A percentile compares a stretch with the other conserved stretches of the same genome.
phyloP scores from a whole-genome alignment of 2,797 vertebrate genomes.

The Pangasius macronema region DNA sequence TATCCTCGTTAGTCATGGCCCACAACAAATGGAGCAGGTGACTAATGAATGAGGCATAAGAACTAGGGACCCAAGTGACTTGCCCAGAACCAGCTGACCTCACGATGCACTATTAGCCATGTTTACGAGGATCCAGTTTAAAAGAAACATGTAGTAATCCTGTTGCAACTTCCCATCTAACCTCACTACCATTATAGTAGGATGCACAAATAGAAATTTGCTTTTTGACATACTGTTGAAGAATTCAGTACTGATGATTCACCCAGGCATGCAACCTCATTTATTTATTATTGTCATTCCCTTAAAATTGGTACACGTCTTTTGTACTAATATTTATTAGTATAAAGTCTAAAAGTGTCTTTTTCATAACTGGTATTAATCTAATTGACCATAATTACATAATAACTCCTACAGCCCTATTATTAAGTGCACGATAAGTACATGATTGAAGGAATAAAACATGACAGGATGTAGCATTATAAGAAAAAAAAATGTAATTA shows the following conservation, averaged over 20 bases:
- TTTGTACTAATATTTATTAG: too few relatives aligned
- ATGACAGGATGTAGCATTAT: background rate
- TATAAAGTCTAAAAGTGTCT: too few relatives aligned
- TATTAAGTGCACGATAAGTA: background rate
- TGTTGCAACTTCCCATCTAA: background rate
- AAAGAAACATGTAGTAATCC: background rate
- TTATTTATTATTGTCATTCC: background rate
- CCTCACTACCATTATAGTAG: background rate
- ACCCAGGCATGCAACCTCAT: background rate
- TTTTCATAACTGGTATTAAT: too few relatives aligned
- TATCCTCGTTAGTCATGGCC: constrained; percentile 10
- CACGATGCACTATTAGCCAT: background rate
- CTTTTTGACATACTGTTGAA: background rate
- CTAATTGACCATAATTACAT: background rate
- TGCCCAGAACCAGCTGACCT: background rate
- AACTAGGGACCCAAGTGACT: constrained; percentile 1
- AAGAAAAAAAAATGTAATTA: background rate
- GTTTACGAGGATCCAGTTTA: background rate
- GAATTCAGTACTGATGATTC: background rate
- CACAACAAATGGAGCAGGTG: background rate
- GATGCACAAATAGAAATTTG: background rate
- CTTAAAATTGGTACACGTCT: too few relatives aligned
- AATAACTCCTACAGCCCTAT: background rate
- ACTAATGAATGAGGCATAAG: constrained; percentile 21
- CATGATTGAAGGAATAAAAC: background rate